Percentiles rank a stretch among this genome's conserved stretches.
Conservation (phyloP, 2,797 vertebrate species). For the Allobates femoralis region DNA sequence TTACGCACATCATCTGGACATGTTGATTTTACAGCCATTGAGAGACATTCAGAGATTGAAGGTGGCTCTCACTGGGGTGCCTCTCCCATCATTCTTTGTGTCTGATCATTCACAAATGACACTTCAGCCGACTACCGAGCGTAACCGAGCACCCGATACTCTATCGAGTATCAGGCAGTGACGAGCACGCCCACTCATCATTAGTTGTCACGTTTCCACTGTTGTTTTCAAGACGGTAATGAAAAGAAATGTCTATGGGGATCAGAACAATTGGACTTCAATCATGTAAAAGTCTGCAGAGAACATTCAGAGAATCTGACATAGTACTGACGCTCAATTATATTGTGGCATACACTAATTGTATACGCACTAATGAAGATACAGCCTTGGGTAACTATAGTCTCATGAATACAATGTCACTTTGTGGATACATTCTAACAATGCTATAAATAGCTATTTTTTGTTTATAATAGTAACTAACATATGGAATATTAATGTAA, state of each 20-base stretch:
- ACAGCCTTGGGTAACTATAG: slow-evolving; percentile 31
- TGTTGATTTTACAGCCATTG: too few species aligned
- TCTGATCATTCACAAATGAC: too few species aligned
- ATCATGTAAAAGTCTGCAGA: background rate
- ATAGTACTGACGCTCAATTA: slow-evolving; percentile 9
- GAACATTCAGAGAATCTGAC: slow-evolving; percentile 16
- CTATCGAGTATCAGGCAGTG: too few species aligned
- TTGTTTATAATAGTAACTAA: background rate
- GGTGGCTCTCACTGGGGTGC: too few species aligned
- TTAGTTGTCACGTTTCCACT: background rate
- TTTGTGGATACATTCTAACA: background rate
- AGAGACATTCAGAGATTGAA: too few species aligned
- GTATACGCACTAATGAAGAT: slow-evolving; percentile 22
- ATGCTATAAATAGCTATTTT: background rate
- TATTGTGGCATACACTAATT: slow-evolving; percentile 23
- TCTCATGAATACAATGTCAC: background rate
- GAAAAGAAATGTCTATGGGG: background rate
- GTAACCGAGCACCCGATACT: too few species aligned
- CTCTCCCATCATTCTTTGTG: too few species aligned
- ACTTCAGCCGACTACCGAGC: too few species aligned
- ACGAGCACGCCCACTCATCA: too few species aligned
- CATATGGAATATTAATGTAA: background rate
- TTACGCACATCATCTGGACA: too few species aligned
- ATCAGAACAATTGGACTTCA: slow-evolving; percentile 24
- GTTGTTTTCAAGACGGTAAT: background rate